Conservation (phyloP, 2,888 invertebrate genomes). For the Heliconius ethilla region DNA sequence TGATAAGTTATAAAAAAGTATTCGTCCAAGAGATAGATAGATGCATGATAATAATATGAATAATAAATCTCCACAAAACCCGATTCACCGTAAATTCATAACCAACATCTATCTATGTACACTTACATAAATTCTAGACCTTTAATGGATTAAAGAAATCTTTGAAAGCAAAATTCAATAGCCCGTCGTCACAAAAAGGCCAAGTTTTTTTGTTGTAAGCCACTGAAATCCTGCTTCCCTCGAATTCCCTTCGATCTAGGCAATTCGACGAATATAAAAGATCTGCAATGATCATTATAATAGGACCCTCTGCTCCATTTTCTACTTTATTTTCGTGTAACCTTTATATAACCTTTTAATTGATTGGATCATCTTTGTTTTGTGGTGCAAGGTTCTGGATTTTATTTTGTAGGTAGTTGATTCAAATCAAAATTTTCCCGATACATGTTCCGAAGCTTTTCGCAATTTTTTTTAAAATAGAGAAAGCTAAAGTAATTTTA, state of each 20-base stretch:
- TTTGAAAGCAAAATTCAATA: slow-evolving; percentile 38
- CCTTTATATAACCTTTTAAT: slow-evolving; percentile 28
- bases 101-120: background rate
- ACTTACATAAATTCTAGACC: slow-evolving; percentile 15
- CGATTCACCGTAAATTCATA: slow-evolving; percentile 2
- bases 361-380: slow-evolving; percentile 19
- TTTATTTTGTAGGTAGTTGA: background rate
- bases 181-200: slow-evolving; percentile 33
- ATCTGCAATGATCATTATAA: slow-evolving; percentile 32
- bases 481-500: no score
- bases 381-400: background rate
- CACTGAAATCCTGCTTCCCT: slow-evolving; percentile 38
- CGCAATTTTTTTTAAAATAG: no score
- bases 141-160: slow-evolving; percentile 29
- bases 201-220: slow-evolving; percentile 34
- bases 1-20: no score
- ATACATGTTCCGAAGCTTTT: no score
- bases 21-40: no score
- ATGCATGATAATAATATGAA: background rate
- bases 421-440: no score
- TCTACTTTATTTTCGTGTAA: slow-evolving; percentile 27
- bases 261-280: slow-evolving; percentile 37
- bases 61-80: background rate
- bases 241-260: slow-evolving; percentile 36
- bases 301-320: slow-evolving; percentile 26